Conservation (phyloP, 2,888 invertebrate genomes). For the Cenopis cana region DNA sequence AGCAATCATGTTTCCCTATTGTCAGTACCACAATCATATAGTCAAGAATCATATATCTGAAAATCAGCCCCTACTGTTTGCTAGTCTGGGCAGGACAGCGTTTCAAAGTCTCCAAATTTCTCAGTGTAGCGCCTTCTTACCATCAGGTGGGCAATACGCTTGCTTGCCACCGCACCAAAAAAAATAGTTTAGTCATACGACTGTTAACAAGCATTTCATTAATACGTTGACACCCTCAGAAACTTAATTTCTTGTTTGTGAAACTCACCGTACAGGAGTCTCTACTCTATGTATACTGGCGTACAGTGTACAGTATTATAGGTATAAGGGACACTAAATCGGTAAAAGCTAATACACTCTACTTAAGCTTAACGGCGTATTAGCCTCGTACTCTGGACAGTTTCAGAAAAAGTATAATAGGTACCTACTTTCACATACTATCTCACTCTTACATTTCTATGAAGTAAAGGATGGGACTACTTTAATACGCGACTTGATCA, state of each 20-base stretch:
- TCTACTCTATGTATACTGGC: too few species aligned
- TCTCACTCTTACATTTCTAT: conserved; percentile 22
- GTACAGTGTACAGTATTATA: conserved; percentile 3
- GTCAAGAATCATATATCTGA: too few species aligned
- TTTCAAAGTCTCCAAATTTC: too few species aligned
- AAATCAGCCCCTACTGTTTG: too few species aligned
- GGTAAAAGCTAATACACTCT: conserved; percentile 49
- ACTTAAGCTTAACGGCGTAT: conserved; percentile 48
- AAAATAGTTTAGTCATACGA: too few species aligned
- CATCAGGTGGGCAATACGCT: too few species aligned
- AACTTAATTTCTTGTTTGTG: conserved; percentile 12
- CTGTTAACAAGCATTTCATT: neutral
- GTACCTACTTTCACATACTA: neutral
- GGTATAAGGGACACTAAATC: conserved; percentile 44
- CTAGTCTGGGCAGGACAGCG: too few species aligned
- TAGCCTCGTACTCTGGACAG: conserved; percentile 46
- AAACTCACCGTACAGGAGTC: conserved; percentile 2
- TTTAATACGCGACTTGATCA: conserved; percentile 13
- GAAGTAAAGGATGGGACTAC: conserved; percentile 21
- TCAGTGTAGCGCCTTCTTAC: too few species aligned
- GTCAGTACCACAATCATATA: too few species aligned
- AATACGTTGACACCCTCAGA: conserved; percentile 1
- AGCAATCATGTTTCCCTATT: too few species aligned
- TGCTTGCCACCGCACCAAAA: too few species aligned
- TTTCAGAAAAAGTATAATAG: conserved; percentile 15